phyloP scores from a whole-genome alignment of 2,888 invertebrate genomes.

The Prostheceraeus crozeri region DNA sequence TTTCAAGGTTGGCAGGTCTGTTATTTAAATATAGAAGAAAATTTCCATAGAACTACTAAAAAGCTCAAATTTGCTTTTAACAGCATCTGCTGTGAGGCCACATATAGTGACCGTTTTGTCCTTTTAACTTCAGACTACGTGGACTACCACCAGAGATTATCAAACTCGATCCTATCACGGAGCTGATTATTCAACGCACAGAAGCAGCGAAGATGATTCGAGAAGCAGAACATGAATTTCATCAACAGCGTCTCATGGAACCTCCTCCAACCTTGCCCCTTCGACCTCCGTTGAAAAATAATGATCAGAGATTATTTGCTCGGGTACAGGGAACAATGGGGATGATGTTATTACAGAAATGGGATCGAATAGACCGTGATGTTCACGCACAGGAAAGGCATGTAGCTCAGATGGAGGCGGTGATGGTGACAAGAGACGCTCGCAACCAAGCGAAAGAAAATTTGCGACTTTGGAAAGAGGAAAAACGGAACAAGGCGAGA shows the following conservation, averaged over 20 bases:
- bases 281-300: conserved; percentile 32
- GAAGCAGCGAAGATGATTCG: conserved; percentile 50
- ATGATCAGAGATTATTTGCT: conserved; percentile 47
- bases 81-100: too few relatives aligned
- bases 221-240: conserved; percentile 37
- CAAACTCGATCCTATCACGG: conserved; percentile 48
- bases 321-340: conserved; percentile 42
- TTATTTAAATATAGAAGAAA: too few relatives aligned
- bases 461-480: conserved; percentile 4
- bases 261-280: not conserved
- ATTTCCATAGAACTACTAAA: too few relatives aligned
- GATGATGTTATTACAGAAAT: not conserved
- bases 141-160: conserved; percentile 45
- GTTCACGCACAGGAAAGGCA: not conserved
- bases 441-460: conserved; percentile 17
- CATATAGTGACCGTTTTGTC: too few relatives aligned
- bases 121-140: conserved; percentile 44
- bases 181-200: conserved; percentile 47
- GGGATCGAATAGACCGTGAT: conserved; percentile 26
- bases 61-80: too few relatives aligned
- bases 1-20: too few relatives aligned
- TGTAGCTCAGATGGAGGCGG: not conserved
- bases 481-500: not conserved
- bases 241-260: not conserved
- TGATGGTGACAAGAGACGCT: not conserved